Conservation (phyloP, 1,140 invertebrate genomes). For the Leucophenga varia region DNA sequence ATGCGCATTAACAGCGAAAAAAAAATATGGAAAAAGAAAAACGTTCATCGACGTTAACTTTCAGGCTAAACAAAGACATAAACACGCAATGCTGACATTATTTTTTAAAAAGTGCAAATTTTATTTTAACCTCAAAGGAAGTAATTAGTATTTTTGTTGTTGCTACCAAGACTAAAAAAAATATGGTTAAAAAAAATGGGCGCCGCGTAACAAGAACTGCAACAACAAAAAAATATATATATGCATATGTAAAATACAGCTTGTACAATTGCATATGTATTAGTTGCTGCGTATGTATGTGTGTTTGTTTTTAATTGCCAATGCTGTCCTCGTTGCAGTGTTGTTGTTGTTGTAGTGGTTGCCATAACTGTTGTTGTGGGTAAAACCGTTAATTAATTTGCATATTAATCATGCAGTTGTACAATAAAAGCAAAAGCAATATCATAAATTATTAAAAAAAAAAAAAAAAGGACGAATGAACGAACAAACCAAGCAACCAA, state of each 20-base stretch:
- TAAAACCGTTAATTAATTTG: constrained; percentile 53
- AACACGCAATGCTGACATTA: constrained; percentile 55
- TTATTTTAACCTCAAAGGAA: constrained; percentile 56
- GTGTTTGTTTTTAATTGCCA: constrained; percentile 54
- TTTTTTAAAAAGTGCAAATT: constrained; percentile 56
- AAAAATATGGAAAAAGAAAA: too few species aligned
- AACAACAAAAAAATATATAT: constrained; percentile 19
- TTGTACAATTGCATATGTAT: too few species aligned
- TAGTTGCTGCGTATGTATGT: background rate
- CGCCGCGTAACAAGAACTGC: background rate
- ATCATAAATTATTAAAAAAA: too few species aligned
- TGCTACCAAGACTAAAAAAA: constrained; percentile 9
- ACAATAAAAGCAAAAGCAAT: constrained; percentile 13
- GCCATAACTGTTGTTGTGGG: constrained; percentile 25
- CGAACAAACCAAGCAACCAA: too few species aligned
- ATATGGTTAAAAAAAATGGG: constrained; percentile 11
- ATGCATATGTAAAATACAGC: too few species aligned
- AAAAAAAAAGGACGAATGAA: too few species aligned
- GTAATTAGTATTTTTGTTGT: constrained; percentile 55
- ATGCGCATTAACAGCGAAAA: too few species aligned
- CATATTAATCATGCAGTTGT: constrained; percentile 50
- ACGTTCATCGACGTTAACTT: background rate
- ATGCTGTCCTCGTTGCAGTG: constrained; percentile 10
- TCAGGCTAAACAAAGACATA: constrained; percentile 51
- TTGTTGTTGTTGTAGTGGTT: constrained; percentile 10